Conservation (phyloP, 2,113 vertebrate species). For the Notechis scutatus region DNA sequence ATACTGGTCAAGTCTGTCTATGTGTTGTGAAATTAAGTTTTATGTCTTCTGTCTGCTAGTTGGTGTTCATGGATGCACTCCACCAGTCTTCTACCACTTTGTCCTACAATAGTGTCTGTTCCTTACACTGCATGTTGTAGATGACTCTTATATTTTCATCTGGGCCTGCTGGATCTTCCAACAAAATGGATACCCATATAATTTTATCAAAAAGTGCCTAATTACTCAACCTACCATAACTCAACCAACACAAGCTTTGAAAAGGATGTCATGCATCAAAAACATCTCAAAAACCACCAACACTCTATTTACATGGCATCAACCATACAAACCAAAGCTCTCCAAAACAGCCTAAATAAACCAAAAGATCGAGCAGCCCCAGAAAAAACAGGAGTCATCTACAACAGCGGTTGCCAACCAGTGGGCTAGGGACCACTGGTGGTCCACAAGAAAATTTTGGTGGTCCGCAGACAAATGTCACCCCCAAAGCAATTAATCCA, state of each 20-base stretch:
- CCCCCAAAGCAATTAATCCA: too few relatives aligned
- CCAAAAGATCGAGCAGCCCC: background rate
- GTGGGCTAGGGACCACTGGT: too few relatives aligned
- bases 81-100: background rate
- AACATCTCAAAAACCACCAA: background rate
- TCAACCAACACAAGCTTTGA: background rate
- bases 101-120: background rate
- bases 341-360: background rate
- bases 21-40: background rate
- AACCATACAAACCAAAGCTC: background rate
- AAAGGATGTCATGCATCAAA: background rate
- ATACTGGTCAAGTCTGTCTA: background rate
- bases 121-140: background rate
- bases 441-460: too few relatives aligned
- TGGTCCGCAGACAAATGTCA: too few relatives aligned
- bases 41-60: background rate
- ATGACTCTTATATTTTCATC: background rate
- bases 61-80: background rate
- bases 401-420: background rate
- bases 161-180: background rate
- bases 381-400: background rate
- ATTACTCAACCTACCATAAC: background rate
- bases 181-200: background rate
- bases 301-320: background rate
- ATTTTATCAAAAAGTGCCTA: background rate